Percentiles rank a stretch among this genome's conserved stretches.
Conservation (phyloP, 2,797 vertebrate species). For the Schizothorax lantsangensis region DNA sequence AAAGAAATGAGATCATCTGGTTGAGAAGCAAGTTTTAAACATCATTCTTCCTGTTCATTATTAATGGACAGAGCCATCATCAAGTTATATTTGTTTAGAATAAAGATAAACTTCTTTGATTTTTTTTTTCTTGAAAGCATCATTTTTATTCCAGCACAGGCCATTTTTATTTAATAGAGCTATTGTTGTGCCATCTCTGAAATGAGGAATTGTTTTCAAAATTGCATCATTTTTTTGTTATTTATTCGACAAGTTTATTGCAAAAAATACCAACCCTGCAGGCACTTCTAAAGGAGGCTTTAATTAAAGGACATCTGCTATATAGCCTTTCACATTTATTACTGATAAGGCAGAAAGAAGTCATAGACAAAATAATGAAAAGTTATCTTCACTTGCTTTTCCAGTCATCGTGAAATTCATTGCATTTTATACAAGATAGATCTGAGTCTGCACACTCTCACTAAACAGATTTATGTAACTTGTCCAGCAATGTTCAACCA, state of each 20-base stretch:
- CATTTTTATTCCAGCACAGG: not conserved
- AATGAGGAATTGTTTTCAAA: slow-evolving; percentile 11
- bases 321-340: not conserved
- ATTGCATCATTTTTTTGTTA: not conserved
- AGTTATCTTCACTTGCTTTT: not conserved
- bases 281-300: not conserved
- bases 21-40: not conserved
- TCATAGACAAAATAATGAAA: not conserved
- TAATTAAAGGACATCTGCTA: slow-evolving; percentile 7
- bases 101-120: not conserved
- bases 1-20: not conserved
- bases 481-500: not conserved
- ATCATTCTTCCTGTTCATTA: not conserved
- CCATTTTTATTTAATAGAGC: not conserved
- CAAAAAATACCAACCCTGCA: not conserved
- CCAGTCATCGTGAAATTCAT: not conserved
- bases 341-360: not conserved
- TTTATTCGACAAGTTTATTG: not conserved
- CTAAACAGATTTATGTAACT: not conserved
- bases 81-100: not conserved
- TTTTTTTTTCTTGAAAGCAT: not conserved
- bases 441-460: not conserved
- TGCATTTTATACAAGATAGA: not conserved
- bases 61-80: not conserved
- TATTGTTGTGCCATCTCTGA: slow-evolving; percentile 1